Conservation (phyloP, 2,888 invertebrate species). For the Sthenelais limicola region DNA sequence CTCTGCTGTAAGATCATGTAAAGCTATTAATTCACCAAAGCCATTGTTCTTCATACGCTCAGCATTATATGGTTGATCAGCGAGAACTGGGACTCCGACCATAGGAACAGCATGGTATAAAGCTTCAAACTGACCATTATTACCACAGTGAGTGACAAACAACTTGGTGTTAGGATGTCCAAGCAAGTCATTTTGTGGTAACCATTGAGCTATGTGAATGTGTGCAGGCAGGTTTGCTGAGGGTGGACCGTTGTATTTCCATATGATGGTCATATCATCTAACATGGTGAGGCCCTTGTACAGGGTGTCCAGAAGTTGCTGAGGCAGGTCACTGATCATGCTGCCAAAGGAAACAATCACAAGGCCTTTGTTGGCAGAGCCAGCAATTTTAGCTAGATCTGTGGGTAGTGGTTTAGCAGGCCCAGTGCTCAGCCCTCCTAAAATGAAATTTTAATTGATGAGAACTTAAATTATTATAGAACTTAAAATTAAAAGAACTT, state of each 20-base stretch:
- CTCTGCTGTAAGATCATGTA: conserved; percentile 40
- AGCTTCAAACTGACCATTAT: conserved; percentile 56
- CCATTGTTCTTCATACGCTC: conserved; percentile 48
- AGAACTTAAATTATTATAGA: too few species aligned
- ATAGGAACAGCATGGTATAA: conserved; percentile 59
- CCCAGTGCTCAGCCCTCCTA: conserved; percentile 42
- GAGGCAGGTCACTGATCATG: not conserved
- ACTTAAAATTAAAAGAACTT: too few species aligned
- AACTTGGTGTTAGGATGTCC: conserved; percentile 54
- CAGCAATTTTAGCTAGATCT: conserved; percentile 39
- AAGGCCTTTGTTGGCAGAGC: conserved; percentile 13
- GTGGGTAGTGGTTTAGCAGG: conserved; percentile 42
- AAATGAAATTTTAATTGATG: too few species aligned
- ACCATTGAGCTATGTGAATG: conserved; percentile 39
- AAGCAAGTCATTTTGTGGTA: conserved; percentile 54
- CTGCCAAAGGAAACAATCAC: conserved; percentile 43
- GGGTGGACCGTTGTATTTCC: not conserved
- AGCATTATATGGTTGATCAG: conserved; percentile 55
- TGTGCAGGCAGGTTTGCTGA: conserved; percentile 30
- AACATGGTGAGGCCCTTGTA: not conserved
- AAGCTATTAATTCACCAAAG: conserved; percentile 45
- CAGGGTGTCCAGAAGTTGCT: not conserved
- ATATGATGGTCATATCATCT: not conserved
- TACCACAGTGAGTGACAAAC: conserved; percentile 59
- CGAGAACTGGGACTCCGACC: conserved; percentile 53